These are phyloP conservation scores for Alethe castanea DNA, from an alignment of 2,113 vertebrate genomes.

Conservation along the genomic window DNA sequence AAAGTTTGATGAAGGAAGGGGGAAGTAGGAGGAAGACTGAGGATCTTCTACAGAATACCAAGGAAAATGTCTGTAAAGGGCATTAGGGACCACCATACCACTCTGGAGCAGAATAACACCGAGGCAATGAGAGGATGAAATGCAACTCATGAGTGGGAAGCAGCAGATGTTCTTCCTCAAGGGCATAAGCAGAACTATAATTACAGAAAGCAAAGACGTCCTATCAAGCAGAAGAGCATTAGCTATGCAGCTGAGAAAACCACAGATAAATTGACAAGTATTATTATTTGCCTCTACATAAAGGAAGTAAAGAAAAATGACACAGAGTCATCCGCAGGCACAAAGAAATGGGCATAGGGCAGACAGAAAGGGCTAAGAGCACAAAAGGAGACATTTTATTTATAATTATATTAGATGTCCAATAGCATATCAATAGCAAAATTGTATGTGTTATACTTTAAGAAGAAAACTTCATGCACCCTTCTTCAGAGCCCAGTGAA, in stretches of 20 bases:
- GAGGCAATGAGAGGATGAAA: not conserved
- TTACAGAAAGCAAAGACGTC: conserved; percentile 24
- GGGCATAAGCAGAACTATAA: conserved; percentile 45
- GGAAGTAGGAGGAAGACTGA: not conserved
- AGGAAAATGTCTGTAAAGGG: not conserved
- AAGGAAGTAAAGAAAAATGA: not conserved
- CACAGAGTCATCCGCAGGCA: not conserved
- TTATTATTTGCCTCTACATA: conserved; percentile 24
- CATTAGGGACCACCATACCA: not conserved
- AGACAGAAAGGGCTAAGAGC: not conserved
- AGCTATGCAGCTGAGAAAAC: conserved; percentile 7
- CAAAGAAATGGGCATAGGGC: not conserved
- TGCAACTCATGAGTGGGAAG: conserved; percentile 32
- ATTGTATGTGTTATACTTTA: not conserved
- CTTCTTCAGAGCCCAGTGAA: not conserved
- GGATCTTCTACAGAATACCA: not conserved
- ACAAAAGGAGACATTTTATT: not conserved
- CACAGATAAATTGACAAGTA: conserved; percentile 45
- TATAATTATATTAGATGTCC: not conserved
- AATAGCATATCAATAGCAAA: not conserved
- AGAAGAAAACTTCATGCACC: not conserved
- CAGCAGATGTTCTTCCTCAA: conserved; percentile 65
- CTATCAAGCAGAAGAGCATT: conserved; percentile 52
- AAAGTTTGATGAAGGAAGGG: not conserved
- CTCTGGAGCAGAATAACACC: not conserved